phyloP scores from a whole-genome alignment of 1,140 invertebrate species.

The Dendrolimus punctatus region DNA sequence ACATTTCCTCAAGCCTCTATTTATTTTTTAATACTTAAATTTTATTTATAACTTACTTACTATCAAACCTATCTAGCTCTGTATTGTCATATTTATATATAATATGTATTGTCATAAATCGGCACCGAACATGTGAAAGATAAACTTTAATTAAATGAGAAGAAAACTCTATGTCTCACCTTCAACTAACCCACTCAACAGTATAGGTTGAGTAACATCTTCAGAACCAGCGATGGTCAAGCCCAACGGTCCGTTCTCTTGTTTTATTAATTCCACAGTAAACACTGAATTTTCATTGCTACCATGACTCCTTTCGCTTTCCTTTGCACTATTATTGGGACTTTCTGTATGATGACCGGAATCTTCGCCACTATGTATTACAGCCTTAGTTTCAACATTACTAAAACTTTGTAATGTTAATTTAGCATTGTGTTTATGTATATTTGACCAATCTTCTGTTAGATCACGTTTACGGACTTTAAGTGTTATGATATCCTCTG shows the following conservation, averaged over 20 bases:
- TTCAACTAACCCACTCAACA: constrained; percentile 84
- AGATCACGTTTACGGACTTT: constrained; percentile 68
- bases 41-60: no score
- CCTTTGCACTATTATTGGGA: constrained; percentile 59
- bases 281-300: constrained; percentile 55
- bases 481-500: constrained; percentile 85
- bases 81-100: no score
- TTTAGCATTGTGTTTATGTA: constrained; percentile 51
- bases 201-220: constrained; percentile 85
- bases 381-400: constrained; percentile 58
- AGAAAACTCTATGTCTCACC: constrained; percentile 37
- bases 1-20: no score
- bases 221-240: constrained; percentile 91
- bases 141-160: neutral
- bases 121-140: neutral
- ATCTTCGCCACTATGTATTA: constrained; percentile 57
- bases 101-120: neutral
- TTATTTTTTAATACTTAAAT: no score
- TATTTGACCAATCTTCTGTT: constrained; percentile 56
- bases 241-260: constrained; percentile 84
- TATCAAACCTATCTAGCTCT: no score
- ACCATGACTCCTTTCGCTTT: constrained; percentile 50
- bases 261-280: constrained; percentile 65
- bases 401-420: constrained; percentile 59
- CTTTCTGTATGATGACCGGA: constrained; percentile 62